Conservation (phyloP, 2,113 vertebrate species). For the Gobius niger region DNA sequence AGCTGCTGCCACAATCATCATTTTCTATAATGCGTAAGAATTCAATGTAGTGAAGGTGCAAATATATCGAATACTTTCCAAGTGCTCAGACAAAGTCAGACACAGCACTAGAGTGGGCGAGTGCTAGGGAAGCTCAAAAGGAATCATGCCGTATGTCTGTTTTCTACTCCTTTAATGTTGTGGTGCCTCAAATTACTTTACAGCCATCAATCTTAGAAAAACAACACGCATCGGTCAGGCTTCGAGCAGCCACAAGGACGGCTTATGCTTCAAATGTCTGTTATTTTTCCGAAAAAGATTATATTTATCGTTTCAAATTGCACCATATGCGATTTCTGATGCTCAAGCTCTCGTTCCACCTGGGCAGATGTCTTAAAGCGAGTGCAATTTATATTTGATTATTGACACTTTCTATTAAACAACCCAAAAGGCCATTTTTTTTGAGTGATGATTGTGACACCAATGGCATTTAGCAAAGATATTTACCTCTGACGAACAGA, state of each 20-base stretch:
- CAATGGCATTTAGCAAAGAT: no score
- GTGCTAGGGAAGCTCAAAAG: slow-evolving; percentile 16
- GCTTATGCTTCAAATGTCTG: not conserved
- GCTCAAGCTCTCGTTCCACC: not conserved
- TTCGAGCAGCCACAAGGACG: not conserved
- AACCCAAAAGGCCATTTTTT: not conserved
- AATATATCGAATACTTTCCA: slow-evolving; percentile 22
- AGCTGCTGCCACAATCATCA: not conserved
- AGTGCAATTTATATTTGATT: slow-evolving; percentile 1
- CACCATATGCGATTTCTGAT: not conserved
- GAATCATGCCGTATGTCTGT: slow-evolving; percentile 5
- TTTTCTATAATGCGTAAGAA: slow-evolving; percentile 10
- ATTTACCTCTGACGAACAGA: no score
- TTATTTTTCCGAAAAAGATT: slow-evolving; percentile 6
- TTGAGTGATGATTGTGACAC: not conserved
- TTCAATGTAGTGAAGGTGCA: slow-evolving; percentile 10
- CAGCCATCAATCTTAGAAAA: slow-evolving; percentile 14
- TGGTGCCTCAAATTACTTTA: not conserved
- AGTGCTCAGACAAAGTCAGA: slow-evolving; percentile 6
- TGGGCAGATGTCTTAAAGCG: not conserved
- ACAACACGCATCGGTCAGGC: slow-evolving; percentile 12
- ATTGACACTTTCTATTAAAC: not conserved
- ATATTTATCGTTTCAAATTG: slow-evolving; percentile 5
- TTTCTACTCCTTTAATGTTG: slow-evolving; percentile 11
- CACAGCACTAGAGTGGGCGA: slow-evolving; percentile 24